These are phyloP conservation scores for Cheirogaleus medius DNA, from an alignment of 2,113 vertebrate species.

Conservation along the genomic window DNA sequence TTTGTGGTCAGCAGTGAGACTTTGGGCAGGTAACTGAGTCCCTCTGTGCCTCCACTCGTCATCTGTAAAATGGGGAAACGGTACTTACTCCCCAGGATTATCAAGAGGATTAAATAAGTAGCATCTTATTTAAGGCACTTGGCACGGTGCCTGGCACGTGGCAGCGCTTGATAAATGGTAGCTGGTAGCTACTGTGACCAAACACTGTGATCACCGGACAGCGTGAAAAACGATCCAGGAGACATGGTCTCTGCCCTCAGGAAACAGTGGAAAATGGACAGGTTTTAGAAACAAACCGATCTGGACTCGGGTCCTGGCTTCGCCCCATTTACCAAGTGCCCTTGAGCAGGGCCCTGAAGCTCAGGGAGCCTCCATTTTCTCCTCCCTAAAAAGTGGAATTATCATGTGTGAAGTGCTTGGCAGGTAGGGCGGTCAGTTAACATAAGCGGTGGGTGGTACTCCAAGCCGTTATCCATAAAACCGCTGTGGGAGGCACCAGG, in stretches of 20 bases:
- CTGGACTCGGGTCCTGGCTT: neutral
- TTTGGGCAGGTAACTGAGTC: neutral
- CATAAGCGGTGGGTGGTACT: neutral
- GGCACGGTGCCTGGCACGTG: accelerated
- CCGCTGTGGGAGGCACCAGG: accelerated
- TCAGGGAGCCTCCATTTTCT: accelerated
- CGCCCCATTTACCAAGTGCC: accelerated
- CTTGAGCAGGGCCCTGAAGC: neutral
- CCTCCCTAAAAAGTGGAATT: neutral
- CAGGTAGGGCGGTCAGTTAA: neutral
- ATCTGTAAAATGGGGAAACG: neutral
- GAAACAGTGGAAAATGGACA: neutral
- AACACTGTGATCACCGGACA: too few species aligned
- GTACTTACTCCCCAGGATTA: accelerated
- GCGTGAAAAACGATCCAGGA: accelerated
- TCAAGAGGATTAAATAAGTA: neutral
- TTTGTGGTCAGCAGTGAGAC: neutral
- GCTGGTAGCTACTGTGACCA: neutral
- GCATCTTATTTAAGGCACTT: neutral
- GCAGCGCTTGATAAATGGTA: accelerated
- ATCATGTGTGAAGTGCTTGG: accelerated
- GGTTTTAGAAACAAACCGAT: neutral
- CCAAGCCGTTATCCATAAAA: neutral
- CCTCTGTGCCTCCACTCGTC: neutral
- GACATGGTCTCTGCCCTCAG: accelerated